These are phyloP conservation scores for Drosophila hydei DNA, from an alignment of 1,140 invertebrate species.

Conservation along the genomic window DNA sequence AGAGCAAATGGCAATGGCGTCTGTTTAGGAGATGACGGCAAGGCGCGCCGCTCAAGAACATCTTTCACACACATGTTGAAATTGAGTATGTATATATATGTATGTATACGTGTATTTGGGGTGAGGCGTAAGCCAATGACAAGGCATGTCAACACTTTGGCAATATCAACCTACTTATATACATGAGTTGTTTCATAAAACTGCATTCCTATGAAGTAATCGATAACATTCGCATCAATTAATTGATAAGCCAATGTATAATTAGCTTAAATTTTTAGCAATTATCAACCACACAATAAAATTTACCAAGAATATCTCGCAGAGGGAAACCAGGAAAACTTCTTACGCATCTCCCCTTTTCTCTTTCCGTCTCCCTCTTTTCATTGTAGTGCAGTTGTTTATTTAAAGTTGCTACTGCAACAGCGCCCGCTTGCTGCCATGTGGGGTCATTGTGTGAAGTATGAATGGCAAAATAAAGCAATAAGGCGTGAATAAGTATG, in stretches of 20 bases:
- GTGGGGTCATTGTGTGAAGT: conserved; percentile 75
- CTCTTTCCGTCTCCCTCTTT: neutral
- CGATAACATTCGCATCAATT: conserved; percentile 24
- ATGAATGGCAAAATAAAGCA: conserved; percentile 78
- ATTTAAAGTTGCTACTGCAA: conserved; percentile 42
- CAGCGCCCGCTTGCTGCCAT: conserved; percentile 57
- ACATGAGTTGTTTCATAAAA: neutral
- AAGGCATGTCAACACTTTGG: conserved; percentile 43
- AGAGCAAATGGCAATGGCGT: conserved; percentile 33
- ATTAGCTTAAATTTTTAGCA: conserved; percentile 28
- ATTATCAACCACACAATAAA: conserved; percentile 25
- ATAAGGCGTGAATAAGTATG: conserved; percentile 47
- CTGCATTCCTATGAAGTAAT: conserved; percentile 10
- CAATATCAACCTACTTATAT: conserved; percentile 11
- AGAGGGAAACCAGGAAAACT: conserved; percentile 11
- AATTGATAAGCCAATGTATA: conserved; percentile 13
- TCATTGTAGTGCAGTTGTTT: conserved; percentile 46
- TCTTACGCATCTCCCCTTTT: neutral
- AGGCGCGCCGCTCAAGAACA: conserved; percentile 36
- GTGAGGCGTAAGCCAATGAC: conserved; percentile 20
- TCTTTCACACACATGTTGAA: conserved; percentile 48
- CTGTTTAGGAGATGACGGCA: conserved; percentile 32
- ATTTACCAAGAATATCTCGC: conserved; percentile 16
- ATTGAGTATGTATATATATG: neutral
- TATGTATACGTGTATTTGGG: neutral